Conservation (phyloP, 1,140 invertebrate genomes). For the Archivesica marissinica region DNA sequence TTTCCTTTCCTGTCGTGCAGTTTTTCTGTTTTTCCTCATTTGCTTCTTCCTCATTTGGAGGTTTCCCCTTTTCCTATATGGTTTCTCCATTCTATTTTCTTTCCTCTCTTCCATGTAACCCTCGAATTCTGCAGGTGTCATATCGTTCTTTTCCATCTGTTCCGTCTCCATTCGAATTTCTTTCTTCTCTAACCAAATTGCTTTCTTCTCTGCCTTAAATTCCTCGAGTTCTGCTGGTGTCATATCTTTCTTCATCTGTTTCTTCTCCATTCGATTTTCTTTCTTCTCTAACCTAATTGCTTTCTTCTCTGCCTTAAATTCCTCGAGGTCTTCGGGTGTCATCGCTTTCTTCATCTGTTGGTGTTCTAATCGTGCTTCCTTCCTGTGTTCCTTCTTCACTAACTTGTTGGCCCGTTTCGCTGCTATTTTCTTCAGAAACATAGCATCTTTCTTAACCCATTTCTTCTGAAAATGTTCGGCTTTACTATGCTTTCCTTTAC, state of each 20-base stretch:
- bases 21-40: neutral
- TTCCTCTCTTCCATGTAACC: neutral
- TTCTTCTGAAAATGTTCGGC: neutral
- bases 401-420: neutral
- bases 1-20: neutral
- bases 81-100: neutral
- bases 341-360: neutral
- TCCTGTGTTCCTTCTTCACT: neutral
- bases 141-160: neutral
- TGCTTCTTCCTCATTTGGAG: neutral
- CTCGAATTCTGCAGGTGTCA: neutral
- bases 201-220: neutral
- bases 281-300: neutral
- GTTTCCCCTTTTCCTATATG: neutral
- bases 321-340: neutral
- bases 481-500: neutral
- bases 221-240: neutral
- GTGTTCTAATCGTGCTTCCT: neutral
- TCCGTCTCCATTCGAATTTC: too few species aligned
- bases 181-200: neutral
- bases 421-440: neutral
- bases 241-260: constrained; percentile 20
- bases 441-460: constrained; percentile 14
- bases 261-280: neutral
- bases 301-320: neutral